These are phyloP conservation scores for Neopelma chrysocephalum DNA, from an alignment of 2,797 vertebrate genomes.

Conservation along the genomic window DNA sequence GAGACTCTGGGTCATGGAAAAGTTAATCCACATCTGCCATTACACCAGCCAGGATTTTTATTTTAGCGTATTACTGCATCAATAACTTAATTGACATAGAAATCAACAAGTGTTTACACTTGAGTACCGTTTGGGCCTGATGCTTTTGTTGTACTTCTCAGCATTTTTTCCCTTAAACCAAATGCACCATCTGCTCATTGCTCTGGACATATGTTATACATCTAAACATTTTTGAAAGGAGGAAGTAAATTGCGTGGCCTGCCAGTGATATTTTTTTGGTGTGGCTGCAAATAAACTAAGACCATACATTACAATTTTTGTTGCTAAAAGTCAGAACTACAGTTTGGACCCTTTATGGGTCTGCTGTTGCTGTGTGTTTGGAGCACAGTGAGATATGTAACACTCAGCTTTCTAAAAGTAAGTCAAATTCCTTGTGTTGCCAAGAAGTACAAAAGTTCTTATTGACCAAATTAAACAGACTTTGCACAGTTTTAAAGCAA, in stretches of 20 bases:
- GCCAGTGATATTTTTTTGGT: neutral
- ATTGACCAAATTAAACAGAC: neutral
- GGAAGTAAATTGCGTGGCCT: neutral
- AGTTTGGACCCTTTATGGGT: neutral
- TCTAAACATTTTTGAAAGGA: slow-evolving; percentile 5
- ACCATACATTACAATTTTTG: neutral
- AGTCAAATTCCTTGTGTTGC: neutral
- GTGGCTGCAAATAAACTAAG: neutral
- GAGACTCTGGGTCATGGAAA: neutral
- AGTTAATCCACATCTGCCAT: neutral
- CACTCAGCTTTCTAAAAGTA: neutral
- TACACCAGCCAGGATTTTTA: neutral
- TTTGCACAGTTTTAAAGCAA: neutral
- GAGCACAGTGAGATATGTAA: neutral
- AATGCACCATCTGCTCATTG: slow-evolving; percentile 2
- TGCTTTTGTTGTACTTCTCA: neutral
- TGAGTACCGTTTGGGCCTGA: neutral
- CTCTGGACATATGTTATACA: neutral
- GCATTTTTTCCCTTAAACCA: neutral
- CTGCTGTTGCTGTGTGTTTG: neutral
- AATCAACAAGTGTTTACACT: neutral
- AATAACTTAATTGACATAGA: neutral
- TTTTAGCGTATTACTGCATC: neutral
- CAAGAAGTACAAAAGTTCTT: neutral
- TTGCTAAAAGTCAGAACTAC: neutral